A percentile compares a stretch with the other conserved stretches of the same genome.
Evolutionary conservation across 2,888 invertebrate species (phyloP).

Genomic region (Taenaris catops): DNA sequence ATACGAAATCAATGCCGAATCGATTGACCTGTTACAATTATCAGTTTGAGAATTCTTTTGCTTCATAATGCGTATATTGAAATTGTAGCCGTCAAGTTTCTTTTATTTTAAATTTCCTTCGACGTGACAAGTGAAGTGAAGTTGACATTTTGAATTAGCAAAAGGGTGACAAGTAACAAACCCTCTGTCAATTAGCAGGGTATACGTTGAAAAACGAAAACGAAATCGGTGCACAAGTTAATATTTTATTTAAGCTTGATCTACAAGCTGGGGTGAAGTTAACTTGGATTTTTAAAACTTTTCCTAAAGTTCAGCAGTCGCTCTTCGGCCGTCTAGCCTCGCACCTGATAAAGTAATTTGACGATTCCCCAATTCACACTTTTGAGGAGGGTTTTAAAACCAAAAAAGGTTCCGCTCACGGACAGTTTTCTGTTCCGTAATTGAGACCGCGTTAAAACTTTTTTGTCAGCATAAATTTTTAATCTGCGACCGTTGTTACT

Average conservation of each 20-base stretch:
- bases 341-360: slow-evolving; percentile 73
- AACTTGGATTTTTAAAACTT: slow-evolving; percentile 78
- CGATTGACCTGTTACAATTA: no score
- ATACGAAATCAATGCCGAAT: no score
- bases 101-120: no score
- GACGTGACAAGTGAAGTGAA: no score
- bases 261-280: slow-evolving; percentile 51
- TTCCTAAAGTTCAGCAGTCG: slow-evolving; percentile 54
- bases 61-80: no score
- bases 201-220: slow-evolving; percentile 47
- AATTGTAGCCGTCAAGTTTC: no score
- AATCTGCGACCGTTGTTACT: slow-evolving; percentile 28
- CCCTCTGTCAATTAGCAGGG: slow-evolving; percentile 64
- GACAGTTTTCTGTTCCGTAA: slow-evolving; percentile 34
- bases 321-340: slow-evolving; percentile 56
- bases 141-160: no score
- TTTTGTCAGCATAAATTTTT: slow-evolving; percentile 47
- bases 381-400: slow-evolving; percentile 72
- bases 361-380: slow-evolving; percentile 72
- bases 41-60: no score
- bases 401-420: slow-evolving; percentile 35
- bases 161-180: slow-evolving; percentile 30
- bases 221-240: slow-evolving; percentile 50
- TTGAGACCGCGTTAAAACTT: slow-evolving; percentile 56
- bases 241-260: slow-evolving; percentile 63